Base-by-base conservation (phyloP, 2,888 invertebrate species). In the Creontiades dilutus region DNA sequence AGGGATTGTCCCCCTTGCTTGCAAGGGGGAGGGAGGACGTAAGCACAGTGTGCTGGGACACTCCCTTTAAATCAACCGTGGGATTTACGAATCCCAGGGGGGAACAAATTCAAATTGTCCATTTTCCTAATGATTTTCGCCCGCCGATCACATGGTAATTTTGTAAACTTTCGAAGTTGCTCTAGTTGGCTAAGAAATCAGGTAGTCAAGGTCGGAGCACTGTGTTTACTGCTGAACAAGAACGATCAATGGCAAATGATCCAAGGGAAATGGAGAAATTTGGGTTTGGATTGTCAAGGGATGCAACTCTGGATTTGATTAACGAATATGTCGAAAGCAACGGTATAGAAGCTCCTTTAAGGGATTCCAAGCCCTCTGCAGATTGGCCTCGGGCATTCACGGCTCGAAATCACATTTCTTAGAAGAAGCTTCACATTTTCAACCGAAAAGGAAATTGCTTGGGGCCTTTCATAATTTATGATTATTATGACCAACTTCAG, bases 371-470 rank as follows among this genome's bases (percentile, higher is more conserved):
- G 0, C 93, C 92, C 46, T 92, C 85, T 28, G 14, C 80, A 3
- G 92, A 92, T 80, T 92, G 92, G 92, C 92, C 92, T 86, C 23
- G 91, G 0, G 85, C 78, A 2, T 93, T 93, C 91, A 92, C 91
- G 89, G 92, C 92, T 81, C 90, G 92, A 28, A 91, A 93, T 87
- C 90, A 91, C 86, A 61, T 93, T n/a, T 92, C 92, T 19, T 86
- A 93, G n/a, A 93, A 93, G 92, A 91, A 90, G 93, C 93, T 7
- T 7, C 92, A 93, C 92, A 91, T 91, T 46, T 92, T 93, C 12
- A n/a, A n/a, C n/a, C n/a, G n/a, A n/a, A n/a, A n/a, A n/a, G n/a
- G 93, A 93, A 91, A 92, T 92, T 91, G 91, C 92, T 90, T 84
- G 12, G 91, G 92, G 89, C 92, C 92, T 23, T 92, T 92, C 87